A percentile compares a stretch with the other conserved stretches of the same genome.
Evolutionary conservation across 2,797 vertebrate species (phyloP).

Genomic region (Sparidentex hasta): DNA sequence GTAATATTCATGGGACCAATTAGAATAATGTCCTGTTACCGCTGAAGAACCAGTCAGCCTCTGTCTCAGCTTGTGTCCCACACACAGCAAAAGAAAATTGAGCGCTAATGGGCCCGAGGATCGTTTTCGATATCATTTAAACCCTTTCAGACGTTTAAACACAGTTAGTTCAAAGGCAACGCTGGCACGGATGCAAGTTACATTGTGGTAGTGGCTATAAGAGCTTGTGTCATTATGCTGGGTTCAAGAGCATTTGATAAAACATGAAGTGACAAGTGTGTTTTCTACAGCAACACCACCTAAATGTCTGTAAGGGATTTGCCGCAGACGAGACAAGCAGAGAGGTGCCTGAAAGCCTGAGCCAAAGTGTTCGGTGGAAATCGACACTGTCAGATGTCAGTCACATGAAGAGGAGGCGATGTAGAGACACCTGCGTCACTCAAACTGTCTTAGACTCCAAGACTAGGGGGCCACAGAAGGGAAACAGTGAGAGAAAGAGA

Average conservation of each 20-base stretch:
- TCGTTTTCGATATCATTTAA: constrained; percentile 51
- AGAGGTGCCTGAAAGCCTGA: constrained; percentile 48
- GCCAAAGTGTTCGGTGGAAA: constrained; percentile 48
- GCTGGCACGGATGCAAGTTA: constrained; percentile 12
- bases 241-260: constrained; percentile 64
- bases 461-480: not conserved
- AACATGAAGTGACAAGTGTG: constrained; percentile 69
- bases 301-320: constrained; percentile 59
- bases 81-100: constrained; percentile 22
- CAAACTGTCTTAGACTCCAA: constrained; percentile 23
- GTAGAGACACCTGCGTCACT: constrained; percentile 61
- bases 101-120: constrained; percentile 40
- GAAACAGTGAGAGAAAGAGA: constrained; percentile 12
- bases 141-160: constrained; percentile 56
- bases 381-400: constrained; percentile 67
- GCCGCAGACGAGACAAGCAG: constrained; percentile 34
- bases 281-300: constrained; percentile 46
- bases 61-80: constrained; percentile 30
- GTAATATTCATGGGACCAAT: constrained; percentile 59
- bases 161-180: constrained; percentile 51
- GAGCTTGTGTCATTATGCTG: constrained; percentile 61
- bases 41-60: constrained; percentile 46
- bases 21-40: constrained; percentile 63
- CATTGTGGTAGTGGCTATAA: constrained; percentile 44
- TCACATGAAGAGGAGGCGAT: constrained; percentile 40